Evolutionary conservation across 1,140 invertebrate species (phyloP).

Genomic region (Acromyrmex heyeri): DNA sequence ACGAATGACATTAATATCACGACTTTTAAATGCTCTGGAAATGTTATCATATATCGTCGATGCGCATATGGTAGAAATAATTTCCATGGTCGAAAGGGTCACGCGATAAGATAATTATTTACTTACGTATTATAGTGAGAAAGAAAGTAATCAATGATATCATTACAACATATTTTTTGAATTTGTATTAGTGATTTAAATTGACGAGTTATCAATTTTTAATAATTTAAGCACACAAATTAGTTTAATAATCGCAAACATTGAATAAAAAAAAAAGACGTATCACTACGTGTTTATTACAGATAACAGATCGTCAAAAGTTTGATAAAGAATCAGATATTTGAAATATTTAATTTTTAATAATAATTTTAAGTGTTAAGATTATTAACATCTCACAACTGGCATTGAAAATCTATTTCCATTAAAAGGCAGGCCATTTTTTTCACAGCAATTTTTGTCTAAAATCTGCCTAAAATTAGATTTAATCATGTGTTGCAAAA

Average conservation of each 20-base stretch:
- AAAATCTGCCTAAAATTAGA: background rate
- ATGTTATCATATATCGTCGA: constrained; percentile 4
- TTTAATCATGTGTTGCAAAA: background rate
- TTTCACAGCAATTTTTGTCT: background rate
- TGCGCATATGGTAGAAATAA: constrained; percentile 36
- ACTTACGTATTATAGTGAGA: constrained; percentile 7
- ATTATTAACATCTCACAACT: background rate
- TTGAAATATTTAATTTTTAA: constrained; percentile 6
- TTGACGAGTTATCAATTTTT: background rate
- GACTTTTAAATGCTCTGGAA: background rate
- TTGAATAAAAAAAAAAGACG: background rate
- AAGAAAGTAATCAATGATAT: constrained; percentile 32
- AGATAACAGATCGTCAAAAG: background rate
- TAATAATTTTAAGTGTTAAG: background rate
- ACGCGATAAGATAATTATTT: constrained; percentile 55
- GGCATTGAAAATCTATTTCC: background rate
- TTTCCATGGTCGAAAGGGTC: constrained; percentile 16
- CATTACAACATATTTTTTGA: background rate
- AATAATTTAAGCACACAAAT: background rate
- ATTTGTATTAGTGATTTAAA: background rate
- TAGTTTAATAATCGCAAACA: background rate
- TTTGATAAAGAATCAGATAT: background rate
- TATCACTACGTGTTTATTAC: background rate
- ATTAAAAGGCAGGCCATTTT: background rate
- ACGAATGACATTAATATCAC: constrained; percentile 4